Conservation (phyloP, 53 echinoderm and acorn worm species). For the Temnopleurus reevesii region DNA sequence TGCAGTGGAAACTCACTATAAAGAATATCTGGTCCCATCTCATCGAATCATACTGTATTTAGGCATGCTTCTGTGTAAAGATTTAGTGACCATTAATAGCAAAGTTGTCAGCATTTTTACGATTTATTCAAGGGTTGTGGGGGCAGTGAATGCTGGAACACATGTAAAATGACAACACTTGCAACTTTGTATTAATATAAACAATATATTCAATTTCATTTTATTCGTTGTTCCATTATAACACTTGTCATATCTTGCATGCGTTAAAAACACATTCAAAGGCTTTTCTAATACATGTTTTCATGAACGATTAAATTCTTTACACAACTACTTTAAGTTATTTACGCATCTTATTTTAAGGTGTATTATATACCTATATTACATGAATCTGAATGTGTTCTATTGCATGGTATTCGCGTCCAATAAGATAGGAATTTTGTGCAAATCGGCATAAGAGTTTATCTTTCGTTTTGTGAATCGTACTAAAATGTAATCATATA, state of each 20-base stretch:
- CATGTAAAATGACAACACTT: too few relatives aligned
- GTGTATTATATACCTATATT: conserved; percentile 1
- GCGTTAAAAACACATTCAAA: conserved; percentile 45
- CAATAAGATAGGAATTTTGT: conserved; percentile 3
- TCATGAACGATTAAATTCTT: background rate
- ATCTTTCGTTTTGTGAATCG: background rate
- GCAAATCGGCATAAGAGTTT: background rate
- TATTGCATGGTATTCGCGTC: conserved; percentile 29
- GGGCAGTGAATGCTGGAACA: too few relatives aligned
- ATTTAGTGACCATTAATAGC: too few relatives aligned
- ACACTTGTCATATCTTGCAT: conserved; percentile 29
- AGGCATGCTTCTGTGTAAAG: too few relatives aligned
- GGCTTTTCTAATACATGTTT: conserved; percentile 26
- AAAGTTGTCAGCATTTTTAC: too few relatives aligned
- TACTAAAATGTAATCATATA: background rate
- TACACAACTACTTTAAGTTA: background rate
- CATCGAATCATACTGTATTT: too few relatives aligned
- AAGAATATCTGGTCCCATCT: too few relatives aligned
- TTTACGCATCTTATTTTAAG: background rate
- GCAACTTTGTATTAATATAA: too few relatives aligned
- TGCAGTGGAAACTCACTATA: too few relatives aligned
- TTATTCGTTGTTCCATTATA: conserved; percentile 42
- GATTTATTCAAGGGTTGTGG: too few relatives aligned
- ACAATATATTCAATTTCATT: conserved; percentile 51
- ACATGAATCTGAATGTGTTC: background rate